Evolutionary conservation across 2,797 vertebrate genomes (phyloP).

Genomic region (Enteromius viviparus): DNA sequence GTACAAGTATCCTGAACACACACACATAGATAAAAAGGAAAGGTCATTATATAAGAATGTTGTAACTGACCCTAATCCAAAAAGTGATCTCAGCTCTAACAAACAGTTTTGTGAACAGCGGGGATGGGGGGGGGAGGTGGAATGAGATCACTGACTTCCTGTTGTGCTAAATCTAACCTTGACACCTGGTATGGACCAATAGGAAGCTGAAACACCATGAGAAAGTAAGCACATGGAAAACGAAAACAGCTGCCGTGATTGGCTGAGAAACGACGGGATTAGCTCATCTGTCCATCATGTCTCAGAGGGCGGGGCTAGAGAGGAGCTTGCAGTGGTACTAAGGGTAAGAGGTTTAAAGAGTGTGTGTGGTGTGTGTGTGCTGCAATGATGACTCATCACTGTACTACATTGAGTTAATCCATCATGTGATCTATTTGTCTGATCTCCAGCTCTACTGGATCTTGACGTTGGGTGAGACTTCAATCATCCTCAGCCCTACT

Average conservation of each 20-base stretch:
- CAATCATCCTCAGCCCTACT: constrained; percentile 5
- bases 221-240: constrained; percentile 44
- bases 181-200: constrained; percentile 28
- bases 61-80: constrained; percentile 68
- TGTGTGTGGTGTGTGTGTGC: neutral
- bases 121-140: neutral
- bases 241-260: constrained; percentile 46
- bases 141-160: constrained; percentile 51
- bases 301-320: constrained; percentile 41
- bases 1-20: constrained; percentile 53
- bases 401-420: constrained; percentile 59
- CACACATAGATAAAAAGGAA: constrained; percentile 60
- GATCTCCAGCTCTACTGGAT: constrained; percentile 55
- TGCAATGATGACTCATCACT: constrained; percentile 69
- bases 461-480: constrained; percentile 35
- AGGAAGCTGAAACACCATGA: constrained; percentile 7
- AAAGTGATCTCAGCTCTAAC: constrained; percentile 40
- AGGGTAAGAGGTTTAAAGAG: constrained; percentile 63
- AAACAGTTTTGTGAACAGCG: neutral
- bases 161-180: constrained; percentile 48
- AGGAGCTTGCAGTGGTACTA: constrained; percentile 50
- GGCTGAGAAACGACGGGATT: constrained; percentile 67
- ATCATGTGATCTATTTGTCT: constrained; percentile 64
- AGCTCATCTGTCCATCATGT: constrained; percentile 70
- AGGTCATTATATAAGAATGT: constrained; percentile 67